Base-by-base conservation (phyloP, 1,140 invertebrate species). In the Drosophila ficusphila region DNA sequence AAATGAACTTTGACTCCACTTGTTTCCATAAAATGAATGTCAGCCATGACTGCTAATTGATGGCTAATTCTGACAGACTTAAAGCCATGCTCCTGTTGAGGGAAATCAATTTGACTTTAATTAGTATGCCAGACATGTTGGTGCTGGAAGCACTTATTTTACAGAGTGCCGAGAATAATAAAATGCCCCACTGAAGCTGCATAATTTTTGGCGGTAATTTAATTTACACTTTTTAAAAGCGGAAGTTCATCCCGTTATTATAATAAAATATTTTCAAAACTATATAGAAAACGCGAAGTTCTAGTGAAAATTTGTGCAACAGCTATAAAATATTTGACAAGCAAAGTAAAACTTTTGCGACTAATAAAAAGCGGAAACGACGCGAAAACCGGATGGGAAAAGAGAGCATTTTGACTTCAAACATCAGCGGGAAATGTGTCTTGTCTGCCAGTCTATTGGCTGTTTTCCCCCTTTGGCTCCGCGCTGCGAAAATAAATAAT, bases 131-230 rank as follows among this genome's bases (percentile, higher is more conserved):
- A 34, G 62, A 56, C 47, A 47, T 77, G 57, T 75, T 31, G 48
- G 31, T 41, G 31, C 60, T 36, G 34, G 6, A 29, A 51, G 53
- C 14, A 46, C 42, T 29, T n/a, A 41, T 33, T 38, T 38, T 25
- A 41, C 31, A 27, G 33, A 31, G 36, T 51, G 33, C 33, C 23
- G 11, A 49, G 56, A 81, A 81, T 62, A 65, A 38, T 42, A 31
- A 64, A 51, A 58, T 12, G n/a, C 4, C 36, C 23, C 39, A 42
- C 25, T 44, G 21, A 25, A 46, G 65, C 52, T 67, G 82, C 77
- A 81, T 79, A 81, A 77, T 86, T 81, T 81, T 79, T 53, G 75
- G 71, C 79, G 79, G 57, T 67, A 85, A 83, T 83, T 83, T 47
- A 83, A 83, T 83, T 85, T 85, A 39, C 56, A 72, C 56, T 67